Conservation (phyloP, 2,797 vertebrate species). For the Fringilla coelebs region DNA sequence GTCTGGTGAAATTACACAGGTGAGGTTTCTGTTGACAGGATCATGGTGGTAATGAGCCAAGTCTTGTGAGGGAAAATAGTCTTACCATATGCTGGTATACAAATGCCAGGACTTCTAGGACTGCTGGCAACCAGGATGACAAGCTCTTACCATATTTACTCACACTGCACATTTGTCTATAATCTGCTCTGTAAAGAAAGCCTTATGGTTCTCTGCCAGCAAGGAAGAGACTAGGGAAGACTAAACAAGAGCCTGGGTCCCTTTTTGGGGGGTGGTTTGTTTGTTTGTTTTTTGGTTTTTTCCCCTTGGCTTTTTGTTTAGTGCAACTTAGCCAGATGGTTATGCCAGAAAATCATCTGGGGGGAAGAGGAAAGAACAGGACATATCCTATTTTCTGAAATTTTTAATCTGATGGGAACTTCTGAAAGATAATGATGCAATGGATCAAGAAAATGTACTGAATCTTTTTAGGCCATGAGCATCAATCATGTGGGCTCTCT, state of each 20-base stretch:
- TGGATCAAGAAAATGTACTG: slow-evolving; percentile 2
- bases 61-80: neutral
- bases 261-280: neutral
- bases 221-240: neutral
- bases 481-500: slow-evolving; percentile 27
- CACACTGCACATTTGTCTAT: neutral
- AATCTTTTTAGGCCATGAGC: neutral
- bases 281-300: neutral
- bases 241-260: neutral
- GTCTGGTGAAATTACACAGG: neutral
- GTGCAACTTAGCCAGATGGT: neutral
- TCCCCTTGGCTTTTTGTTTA: neutral
- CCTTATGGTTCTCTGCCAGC: neutral
- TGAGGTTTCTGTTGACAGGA: neutral
- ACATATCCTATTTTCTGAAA: neutral
- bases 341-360: neutral
- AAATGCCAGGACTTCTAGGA: neutral
- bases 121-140: neutral
- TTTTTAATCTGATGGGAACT: neutral
- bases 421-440: neutral
- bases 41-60: neutral
- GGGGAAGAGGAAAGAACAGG: neutral
- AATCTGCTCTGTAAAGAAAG: neutral
- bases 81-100: neutral
- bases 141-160: neutral